Base-by-base conservation (phyloP, 2,113 vertebrate species). In the Elgaria multicarinata region DNA sequence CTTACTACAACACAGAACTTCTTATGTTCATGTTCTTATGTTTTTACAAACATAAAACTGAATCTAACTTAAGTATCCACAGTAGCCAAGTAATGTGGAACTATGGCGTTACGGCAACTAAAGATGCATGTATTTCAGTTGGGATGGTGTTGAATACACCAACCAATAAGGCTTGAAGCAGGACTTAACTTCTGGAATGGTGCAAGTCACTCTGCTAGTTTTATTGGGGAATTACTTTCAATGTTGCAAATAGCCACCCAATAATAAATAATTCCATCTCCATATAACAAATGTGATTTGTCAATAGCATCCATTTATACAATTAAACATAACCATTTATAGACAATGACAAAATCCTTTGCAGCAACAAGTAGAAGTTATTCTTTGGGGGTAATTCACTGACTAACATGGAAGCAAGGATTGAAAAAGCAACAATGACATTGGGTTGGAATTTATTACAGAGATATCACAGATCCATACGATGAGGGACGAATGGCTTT, bases 331-430 rank as follows among this genome's bases (percentile, higher is more conserved):
- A 9, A 0, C 33, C 31, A 13, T 44, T 12, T 0, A 0, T 0
- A 0, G 0, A 83, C 64, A 69, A 55, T 1, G 0, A 31, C 58
- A 20, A 75, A 20, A 62, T 22, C 3, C 1, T 82, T 89, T 84
- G 4, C 0, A 1, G 85, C 0, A 2, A 33, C 46, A 85, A 76
- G 0, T 0, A 85, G 44, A 90, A 31, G 16, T 5, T 42, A 78
- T 33, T 64, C 7, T 76, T 66, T 46, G 58, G 36, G 33, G 16
- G n/a, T 66, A 10, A 67, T 66, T 58, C 78, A 76, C 55, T 44
- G 22, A 18, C 12, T 76, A 69, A 62, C 62, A 79, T 62, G 46
- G 50, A 26, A 89, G n/a, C 33, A 87, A 74, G 62, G 28, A 87
- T 33, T 67, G 50, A 89, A 26, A 55, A 53, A 85, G 62, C 46